These are phyloP conservation scores for Agapornis roseicollis DNA, from an alignment of 2,113 vertebrate genomes.

Conservation along the genomic window DNA sequence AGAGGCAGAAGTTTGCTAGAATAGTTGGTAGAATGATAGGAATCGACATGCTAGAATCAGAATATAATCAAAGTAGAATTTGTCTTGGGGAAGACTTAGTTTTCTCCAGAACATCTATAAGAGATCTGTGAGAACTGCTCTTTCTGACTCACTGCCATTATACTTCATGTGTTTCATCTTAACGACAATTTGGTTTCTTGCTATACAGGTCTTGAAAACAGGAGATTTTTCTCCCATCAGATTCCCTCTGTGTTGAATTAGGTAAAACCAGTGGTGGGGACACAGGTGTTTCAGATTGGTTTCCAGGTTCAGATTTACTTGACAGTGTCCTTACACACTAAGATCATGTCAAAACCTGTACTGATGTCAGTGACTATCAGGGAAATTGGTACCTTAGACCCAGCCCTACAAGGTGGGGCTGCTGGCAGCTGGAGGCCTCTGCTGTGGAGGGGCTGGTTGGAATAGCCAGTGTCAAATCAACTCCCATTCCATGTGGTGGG, in stretches of 20 bases:
- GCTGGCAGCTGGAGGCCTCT: neutral
- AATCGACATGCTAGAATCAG: neutral
- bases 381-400: neutral
- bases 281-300: neutral
- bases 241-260: neutral
- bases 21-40: neutral
- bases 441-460: rapidly evolving
- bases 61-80: neutral
- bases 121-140: neutral
- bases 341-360: neutral
- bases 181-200: neutral
- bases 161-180: neutral
- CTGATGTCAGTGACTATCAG: neutral
- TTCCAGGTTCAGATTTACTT: neutral
- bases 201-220: neutral
- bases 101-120: neutral
- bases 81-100: neutral
- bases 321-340: neutral
- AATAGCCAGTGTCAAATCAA: rapidly evolving
- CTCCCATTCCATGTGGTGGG: neutral
- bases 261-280: neutral
- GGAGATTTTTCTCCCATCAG: neutral
- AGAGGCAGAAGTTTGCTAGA: neutral
- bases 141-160: neutral
- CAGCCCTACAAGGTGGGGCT: neutral